Base-by-base conservation (phyloP, 2,113 vertebrate species). In the Malurus cyaneus region DNA sequence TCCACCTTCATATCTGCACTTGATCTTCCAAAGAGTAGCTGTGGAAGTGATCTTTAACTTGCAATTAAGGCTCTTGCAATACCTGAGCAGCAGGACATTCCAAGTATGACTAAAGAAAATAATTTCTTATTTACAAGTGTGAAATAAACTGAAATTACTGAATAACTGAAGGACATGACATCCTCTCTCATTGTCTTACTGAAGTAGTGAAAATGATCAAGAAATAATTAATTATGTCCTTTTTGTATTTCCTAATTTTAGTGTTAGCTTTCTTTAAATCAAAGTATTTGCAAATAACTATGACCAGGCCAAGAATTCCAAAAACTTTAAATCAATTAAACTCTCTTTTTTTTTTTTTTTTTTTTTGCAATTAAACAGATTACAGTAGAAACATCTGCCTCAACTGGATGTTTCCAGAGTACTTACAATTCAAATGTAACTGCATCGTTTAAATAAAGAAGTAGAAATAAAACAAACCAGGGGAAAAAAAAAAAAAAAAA, bases 371-470 rank as follows among this genome's bases (percentile, higher is more conserved):
- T 92, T 91, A 87, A 93, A 91, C 18, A 64, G 92, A 93, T 89
- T 93, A 93, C 86, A 94, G 76, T 83, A 74, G 82, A 94, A 96
- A 93, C 90, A 95, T 93, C 95, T 96, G 91, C 47, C 92, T 93
- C 79, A 83, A 54, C 44, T 93, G 82, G 91, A 93, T 59, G 24
- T 66, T 86, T 86, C 92, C 91, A 90, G 73, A 59, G 47, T 44
- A 94, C 90, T 95, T 95, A 83, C 72, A 93, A 93, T 94, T 93
- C 56, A 91, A 91, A 92, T 92, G 41, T 42, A 44, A 44, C 50
- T 84, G 26, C 26, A 83, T 65, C 94, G 57, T 72, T 83, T 49
- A 41, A 65, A 81, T 64, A 69, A 49, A 86, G 65, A 80, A 78
- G 15, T 5, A 57, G 54, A 80, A 90, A 88, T 62, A 72, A 80